These are phyloP conservation scores for Volucella inflata DNA, from an alignment of 2,888 invertebrate genomes.

Conservation along the genomic window DNA sequence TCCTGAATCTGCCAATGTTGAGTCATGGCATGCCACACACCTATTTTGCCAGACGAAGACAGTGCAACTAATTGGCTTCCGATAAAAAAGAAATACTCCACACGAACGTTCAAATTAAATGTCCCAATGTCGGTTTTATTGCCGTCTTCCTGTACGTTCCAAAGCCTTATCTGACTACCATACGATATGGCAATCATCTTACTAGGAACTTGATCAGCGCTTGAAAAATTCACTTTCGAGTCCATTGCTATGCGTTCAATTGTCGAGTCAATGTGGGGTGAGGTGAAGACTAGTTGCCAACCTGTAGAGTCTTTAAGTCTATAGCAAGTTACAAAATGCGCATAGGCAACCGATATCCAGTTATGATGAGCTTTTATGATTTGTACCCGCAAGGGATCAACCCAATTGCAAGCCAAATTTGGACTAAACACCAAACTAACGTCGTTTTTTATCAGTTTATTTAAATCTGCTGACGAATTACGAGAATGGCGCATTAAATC, in stretches of 20 bases:
- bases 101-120: constrained; percentile 95
- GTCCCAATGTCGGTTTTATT: constrained; percentile 91
- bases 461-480: constrained; percentile 90
- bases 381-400: constrained; percentile 94
- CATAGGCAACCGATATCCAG: constrained; percentile 98
- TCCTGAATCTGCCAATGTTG: constrained; percentile 99
- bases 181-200: constrained; percentile 94
- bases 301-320: constrained; percentile 97
- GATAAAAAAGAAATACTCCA: constrained; percentile 98
- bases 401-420: constrained; percentile 86
- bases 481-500: constrained; percentile 89
- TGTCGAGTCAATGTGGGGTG: constrained; percentile 92
- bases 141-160: constrained; percentile 92
- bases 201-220: constrained; percentile 85
- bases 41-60: constrained; percentile 95
- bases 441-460: constrained; percentile 89
- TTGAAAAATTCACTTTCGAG: constrained; percentile 85
- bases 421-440: constrained; percentile 88
- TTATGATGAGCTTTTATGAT: constrained; percentile 98
- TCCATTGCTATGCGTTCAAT: constrained; percentile 97
- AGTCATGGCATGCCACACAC: constrained; percentile 99
- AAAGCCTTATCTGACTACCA: constrained; percentile 90
- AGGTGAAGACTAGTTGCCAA: constrained; percentile 97
- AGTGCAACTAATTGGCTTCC: constrained; percentile 98
- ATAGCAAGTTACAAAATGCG: constrained; percentile 97